Base-by-base conservation (phyloP, 2,797 vertebrate species). In the Semaprochilodus insignis region DNA sequence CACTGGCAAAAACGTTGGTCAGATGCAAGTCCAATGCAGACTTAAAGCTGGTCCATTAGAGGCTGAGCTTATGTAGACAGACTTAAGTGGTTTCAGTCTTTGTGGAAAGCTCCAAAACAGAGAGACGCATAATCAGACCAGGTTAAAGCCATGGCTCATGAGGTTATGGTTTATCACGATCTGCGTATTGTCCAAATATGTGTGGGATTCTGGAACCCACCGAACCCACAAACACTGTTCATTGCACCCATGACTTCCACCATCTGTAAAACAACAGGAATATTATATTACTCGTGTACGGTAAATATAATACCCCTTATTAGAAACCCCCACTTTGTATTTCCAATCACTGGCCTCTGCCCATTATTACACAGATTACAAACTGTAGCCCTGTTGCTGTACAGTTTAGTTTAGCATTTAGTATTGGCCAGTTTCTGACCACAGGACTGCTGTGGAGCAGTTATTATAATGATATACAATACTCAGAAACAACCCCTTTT, bases 191-290 rank as follows among this genome's bases (percentile, higher is more conserved):
- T 52, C 23, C 27, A 23, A 40, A 55, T 19, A 51, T 23, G 62
- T 34, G 27, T 55, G 40, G 74, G 21, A 65, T 15, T 27, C 48
- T 71, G 48, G 17, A 73, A 81, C 83, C 76, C 34, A 77, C 63
- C 8, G 15, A 72, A 34, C 79, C 82, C 72, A 63, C 10, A 60
- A 40, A 85, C 31, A 72, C 66, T 62, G 3, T 70, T 16, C 70
- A 14, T 27, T n/a, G 19, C 65, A 3, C 51, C 11, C 17, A 1
- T 23, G 31, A 13, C 27, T 1, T 34, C 60, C 25, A 55, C 2
- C 13, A 1, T 21, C 59, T 81, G 44, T 17, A 74, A 74, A 74
- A 25, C 1, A 62, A 60, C 15, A 44, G 14, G 14, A 25, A 25
- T 6, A 59, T 59, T 8, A 59, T n/a, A 21, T 59, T n/a, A 59